Evolutionary conservation across 2,113 vertebrate species (phyloP).

Genomic region (Lates calcarifer): DNA sequence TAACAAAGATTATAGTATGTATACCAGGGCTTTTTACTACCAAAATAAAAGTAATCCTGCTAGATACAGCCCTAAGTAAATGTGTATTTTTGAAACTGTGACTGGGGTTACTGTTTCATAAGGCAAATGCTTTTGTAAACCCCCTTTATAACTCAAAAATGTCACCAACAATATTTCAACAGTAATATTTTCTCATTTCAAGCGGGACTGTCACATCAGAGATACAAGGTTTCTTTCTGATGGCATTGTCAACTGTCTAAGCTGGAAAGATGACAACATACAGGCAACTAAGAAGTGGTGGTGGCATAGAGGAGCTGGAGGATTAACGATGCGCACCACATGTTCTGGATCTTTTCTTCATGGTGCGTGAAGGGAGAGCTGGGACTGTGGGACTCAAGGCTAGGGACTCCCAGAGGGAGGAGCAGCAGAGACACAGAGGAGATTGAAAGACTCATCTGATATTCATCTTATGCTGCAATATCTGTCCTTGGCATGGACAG

Average conservation of each 20-base stretch:
- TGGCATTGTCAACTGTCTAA: conserved; percentile 50
- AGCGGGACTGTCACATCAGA: conserved; percentile 21
- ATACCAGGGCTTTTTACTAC: background rate
- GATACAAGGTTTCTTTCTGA: conserved; percentile 47
- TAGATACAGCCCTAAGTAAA: background rate
- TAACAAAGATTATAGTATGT: background rate
- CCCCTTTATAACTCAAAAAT: conserved; percentile 5
- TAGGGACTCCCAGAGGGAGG: conserved; percentile 66
- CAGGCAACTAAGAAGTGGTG: conserved; percentile 48
- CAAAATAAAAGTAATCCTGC: background rate
- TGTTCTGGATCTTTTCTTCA: conserved; percentile 76
- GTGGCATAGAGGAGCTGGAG: conserved; percentile 54
- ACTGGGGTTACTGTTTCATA: background rate
- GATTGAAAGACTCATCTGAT: conserved; percentile 78
- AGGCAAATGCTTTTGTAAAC: conserved; percentile 6
- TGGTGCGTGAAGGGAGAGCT: conserved; percentile 73
- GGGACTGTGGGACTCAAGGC: conserved; percentile 70
- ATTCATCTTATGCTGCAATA: conserved; percentile 75
- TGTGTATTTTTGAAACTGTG: background rate
- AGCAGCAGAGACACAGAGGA: conserved; percentile 75
- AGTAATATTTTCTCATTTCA: conserved; percentile 33
- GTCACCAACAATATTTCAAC: conserved; percentile 25
- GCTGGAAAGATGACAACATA: conserved; percentile 54
- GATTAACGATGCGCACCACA: conserved; percentile 75
- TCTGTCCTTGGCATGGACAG: conserved; percentile 71